Conservation (phyloP, 2,888 invertebrate species). For the Pachycephus smyrnensis region DNA sequence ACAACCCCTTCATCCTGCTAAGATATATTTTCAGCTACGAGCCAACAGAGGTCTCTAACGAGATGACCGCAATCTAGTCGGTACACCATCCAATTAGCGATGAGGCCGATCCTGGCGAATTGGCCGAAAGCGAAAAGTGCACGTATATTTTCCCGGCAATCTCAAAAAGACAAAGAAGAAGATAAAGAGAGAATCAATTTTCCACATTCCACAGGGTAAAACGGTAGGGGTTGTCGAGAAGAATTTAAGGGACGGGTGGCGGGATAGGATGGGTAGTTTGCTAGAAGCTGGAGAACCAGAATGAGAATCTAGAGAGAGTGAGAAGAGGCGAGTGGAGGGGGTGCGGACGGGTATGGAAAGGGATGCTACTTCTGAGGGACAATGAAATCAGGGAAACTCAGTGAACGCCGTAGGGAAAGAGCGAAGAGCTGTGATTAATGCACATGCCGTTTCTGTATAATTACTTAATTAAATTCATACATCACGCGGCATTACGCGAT, state of each 20-base stretch:
- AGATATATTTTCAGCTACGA: slow-evolving; percentile 15
- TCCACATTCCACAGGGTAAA: not conserved
- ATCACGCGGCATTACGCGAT: slow-evolving; percentile 49
- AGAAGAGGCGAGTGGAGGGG: not conserved
- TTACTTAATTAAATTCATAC: slow-evolving; percentile 59
- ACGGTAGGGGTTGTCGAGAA: not conserved
- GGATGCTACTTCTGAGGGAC: slow-evolving; percentile 5
- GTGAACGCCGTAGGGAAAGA: slow-evolving; percentile 6
- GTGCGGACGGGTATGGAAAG: not conserved
- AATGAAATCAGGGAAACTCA: slow-evolving; percentile 20
- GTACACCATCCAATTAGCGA: slow-evolving; percentile 48
- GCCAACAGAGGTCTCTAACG: slow-evolving; percentile 35
- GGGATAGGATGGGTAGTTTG: not conserved
- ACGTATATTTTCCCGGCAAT: not conserved
- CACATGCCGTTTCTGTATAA: slow-evolving; percentile 42
- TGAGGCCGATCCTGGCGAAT: slow-evolving; percentile 42
- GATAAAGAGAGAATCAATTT: not conserved
- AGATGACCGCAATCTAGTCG: slow-evolving; percentile 46
- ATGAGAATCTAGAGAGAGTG: not conserved
- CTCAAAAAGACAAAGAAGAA: not conserved
- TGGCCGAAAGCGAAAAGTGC: not conserved
- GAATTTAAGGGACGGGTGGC: not conserved
- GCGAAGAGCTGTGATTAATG: slow-evolving; percentile 43
- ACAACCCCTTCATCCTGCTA: not conserved
- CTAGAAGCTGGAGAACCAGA: not conserved